Conservation (phyloP, 2,888 invertebrate genomes). For the Ditula angustiorana region DNA sequence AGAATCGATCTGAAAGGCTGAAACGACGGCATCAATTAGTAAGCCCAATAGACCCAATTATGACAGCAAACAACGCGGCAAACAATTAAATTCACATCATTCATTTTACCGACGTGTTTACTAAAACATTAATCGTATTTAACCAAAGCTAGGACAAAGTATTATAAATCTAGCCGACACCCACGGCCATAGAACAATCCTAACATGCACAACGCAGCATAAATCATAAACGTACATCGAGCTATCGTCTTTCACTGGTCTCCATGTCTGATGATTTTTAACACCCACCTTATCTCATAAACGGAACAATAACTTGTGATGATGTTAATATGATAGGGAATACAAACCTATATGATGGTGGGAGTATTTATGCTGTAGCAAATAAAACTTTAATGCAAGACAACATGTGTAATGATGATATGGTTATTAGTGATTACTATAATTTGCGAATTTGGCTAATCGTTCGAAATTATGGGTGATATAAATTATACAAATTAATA, state of each 20-base stretch:
- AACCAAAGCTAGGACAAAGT: conserved; percentile 62
- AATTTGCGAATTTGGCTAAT: too few species aligned
- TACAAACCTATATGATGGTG: conserved; percentile 27
- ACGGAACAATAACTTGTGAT: conserved; percentile 67
- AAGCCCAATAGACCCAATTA: not conserved
- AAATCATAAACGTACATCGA: conserved; percentile 76
- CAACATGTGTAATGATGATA: not conserved
- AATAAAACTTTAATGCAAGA: not conserved
- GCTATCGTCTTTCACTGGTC: conserved; percentile 76
- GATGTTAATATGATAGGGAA: conserved; percentile 56
- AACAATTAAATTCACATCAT: conserved; percentile 31
- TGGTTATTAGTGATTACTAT: not conserved
- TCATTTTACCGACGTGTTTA: conserved; percentile 21
- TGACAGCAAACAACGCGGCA: conserved; percentile 5
- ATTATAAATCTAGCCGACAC: conserved; percentile 78
- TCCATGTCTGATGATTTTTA: conserved; percentile 79
- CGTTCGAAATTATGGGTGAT: too few species aligned
- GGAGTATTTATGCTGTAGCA: not conserved
- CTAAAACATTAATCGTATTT: conserved; percentile 55
- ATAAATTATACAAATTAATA: too few species aligned
- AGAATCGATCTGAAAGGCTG: too few species aligned
- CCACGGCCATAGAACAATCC: conserved; percentile 76
- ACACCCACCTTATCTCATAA: conserved; percentile 80
- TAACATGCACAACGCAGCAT: conserved; percentile 75
- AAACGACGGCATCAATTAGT: too few species aligned